Evolutionary conservation across 2,113 vertebrate species (phyloP), one percentile per base, ranked within the genome.

Genomic region (Naja naja): DNA sequence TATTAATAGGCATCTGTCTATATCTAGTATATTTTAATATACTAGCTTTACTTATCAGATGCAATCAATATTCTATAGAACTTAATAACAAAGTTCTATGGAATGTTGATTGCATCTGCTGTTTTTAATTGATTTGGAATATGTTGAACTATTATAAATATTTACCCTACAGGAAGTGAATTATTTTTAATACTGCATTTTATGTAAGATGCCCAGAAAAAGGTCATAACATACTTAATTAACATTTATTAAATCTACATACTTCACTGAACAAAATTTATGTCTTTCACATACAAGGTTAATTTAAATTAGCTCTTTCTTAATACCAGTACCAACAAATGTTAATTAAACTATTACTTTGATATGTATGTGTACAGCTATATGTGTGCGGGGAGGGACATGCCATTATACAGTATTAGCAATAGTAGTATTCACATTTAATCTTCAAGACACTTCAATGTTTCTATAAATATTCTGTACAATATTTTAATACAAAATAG

Each of bases 341-440:
- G 88, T 95, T 96, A 97, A 97, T 96, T 95, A 96, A 97, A 95
- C 92, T 94, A 96, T 95, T 95, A 95, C 91, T 94, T 30, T 94
- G 81, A 52, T 56, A 39, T 89, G 60, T 95, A 23, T 86, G 74
- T 22, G 43, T 88, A 69, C 10, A 56, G 4, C 3, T 85, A 18
- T 14, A 43, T 69, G 56, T 39, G 25, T 39, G 14, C 3, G 3
- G 12, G 86, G 10, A 81, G 39, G 45, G n/a, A 12, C 11, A 64
- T 43, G 47, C 45, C 12, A 45, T 90, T 49, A 0, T 92, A 43
- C 53, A 18, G 39, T 87, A 22, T 94, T 60, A 88, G 47, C 43
- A 95, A 45, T 90, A 95, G 2, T 93, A 54, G 0, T 0, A 58
- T 81, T 95, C 95, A 93, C 0, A 0, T 94, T 95, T 92, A 81